phyloP scores from a whole-genome alignment of 1,140 invertebrate species.

The Coenobita brevimanus region DNA sequence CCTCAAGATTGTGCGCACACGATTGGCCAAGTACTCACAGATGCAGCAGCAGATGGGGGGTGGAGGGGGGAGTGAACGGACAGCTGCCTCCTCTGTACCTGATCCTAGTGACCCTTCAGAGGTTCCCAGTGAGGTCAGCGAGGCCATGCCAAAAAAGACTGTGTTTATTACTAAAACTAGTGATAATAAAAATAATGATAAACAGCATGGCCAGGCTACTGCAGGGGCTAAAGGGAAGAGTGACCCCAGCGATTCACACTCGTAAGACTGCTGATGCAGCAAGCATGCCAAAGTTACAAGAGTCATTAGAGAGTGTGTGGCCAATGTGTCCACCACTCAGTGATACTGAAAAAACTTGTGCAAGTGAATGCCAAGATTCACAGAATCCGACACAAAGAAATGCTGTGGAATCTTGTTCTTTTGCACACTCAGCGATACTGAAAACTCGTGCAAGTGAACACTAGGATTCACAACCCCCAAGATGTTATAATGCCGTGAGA shows the following conservation, averaged over 20 bases:
- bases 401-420: no score
- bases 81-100: constrained; percentile 3
- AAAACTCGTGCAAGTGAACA: no score
- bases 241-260: constrained; percentile 54
- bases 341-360: constrained; percentile 1
- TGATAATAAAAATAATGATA: constrained; percentile 59
- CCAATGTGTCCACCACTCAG: neutral
- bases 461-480: no score
- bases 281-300: constrained; percentile 54
- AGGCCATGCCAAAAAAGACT: constrained; percentile 58
- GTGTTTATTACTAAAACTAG: constrained; percentile 65
- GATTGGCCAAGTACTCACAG: constrained; percentile 72
- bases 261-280: constrained; percentile 43
- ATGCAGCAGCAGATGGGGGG: constrained; percentile 37
- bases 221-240: constrained; percentile 44
- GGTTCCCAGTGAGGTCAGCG: constrained; percentile 29
- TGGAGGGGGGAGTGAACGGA: constrained; percentile 33
- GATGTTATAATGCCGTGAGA: no score
- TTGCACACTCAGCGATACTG: no score
- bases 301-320: constrained; percentile 51
- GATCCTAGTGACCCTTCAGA: constrained; percentile 14
- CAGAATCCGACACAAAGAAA: no score
- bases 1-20: constrained; percentile 86
- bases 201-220: constrained; percentile 25
- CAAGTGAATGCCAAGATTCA: no score